A percentile compares a stretch with the other conserved stretches of the same genome.
phyloP scores from a whole-genome alignment of 2,797 vertebrate species.

The Brachyrhaphis roseni region DNA sequence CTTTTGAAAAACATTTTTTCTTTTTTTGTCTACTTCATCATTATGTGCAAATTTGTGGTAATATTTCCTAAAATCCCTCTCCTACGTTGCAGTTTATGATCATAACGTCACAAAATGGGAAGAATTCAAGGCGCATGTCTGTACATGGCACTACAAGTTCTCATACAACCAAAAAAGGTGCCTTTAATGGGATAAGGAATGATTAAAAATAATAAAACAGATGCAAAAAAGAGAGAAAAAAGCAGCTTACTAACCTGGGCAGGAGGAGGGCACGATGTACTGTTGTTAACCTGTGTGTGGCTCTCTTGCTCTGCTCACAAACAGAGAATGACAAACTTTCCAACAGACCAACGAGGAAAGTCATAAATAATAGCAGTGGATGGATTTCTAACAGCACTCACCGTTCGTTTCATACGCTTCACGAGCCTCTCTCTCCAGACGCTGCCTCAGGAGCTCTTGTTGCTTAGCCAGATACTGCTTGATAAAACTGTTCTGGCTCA shows the following conservation, averaged over 20 bases:
- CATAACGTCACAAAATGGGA: neutral
- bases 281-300: slow-evolving; percentile 79
- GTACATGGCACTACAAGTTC: neutral
- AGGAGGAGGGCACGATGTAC: slow-evolving; percentile 66
- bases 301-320: slow-evolving; percentile 75
- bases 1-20: neutral
- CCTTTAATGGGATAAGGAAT: slow-evolving; percentile 12
- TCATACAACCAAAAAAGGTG: slow-evolving; percentile 1
- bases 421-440: slow-evolving; percentile 89
- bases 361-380: neutral
- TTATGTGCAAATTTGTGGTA: neutral
- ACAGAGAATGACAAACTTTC: slow-evolving; percentile 28
- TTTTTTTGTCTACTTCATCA: neutral
- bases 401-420: slow-evolving; percentile 89
- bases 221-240: neutral
- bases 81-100: neutral
- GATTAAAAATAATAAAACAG: neutral
- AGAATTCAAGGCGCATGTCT: neutral
- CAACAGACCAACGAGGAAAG: neutral
- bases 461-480: slow-evolving; percentile 95
- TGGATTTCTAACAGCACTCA: slow-evolving; percentile 57
- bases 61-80: neutral
- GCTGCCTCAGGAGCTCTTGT: slow-evolving; percentile 90
- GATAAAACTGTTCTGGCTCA: slow-evolving; percentile 96
- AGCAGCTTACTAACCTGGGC: slow-evolving; percentile 70